Evolutionary conservation across 2,113 vertebrate species (phyloP).

Genomic region (Eubucco bourcierii): DNA sequence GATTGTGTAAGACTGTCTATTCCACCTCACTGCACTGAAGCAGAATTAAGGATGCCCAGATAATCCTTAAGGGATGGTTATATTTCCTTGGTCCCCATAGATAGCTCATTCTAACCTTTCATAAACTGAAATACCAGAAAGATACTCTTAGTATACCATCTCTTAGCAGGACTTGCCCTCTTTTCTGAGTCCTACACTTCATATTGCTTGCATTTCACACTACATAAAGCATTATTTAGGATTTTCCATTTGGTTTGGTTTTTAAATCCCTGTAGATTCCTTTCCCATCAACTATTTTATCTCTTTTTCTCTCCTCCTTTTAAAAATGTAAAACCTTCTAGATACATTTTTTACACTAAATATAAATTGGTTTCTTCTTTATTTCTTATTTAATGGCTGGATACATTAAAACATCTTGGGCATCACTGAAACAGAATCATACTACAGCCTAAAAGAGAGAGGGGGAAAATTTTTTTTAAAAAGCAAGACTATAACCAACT

Average conservation of each 20-base stretch:
- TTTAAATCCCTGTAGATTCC: not conserved
- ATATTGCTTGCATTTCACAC: not conserved
- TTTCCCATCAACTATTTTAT: not conserved
- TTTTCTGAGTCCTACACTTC: not conserved
- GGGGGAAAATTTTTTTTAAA: too few species aligned
- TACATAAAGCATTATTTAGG: not conserved
- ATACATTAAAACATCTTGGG: not conserved
- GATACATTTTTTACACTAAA: fast-evolving
- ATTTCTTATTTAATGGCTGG: not conserved
- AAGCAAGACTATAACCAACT: too few species aligned
- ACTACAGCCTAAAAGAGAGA: not conserved
- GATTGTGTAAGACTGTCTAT: not conserved
- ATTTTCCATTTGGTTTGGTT: fast-evolving
- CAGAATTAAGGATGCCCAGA: not conserved
- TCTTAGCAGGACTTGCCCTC: not conserved
- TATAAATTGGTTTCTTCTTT: not conserved
- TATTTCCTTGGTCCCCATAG: not conserved
- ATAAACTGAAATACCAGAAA: not conserved
- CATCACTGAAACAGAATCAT: not conserved
- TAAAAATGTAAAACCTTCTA: not conserved
- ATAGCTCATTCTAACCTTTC: not conserved
- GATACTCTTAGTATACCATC: not conserved
- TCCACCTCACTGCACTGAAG: not conserved
- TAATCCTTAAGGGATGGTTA: not conserved
- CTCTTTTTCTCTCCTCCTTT: not conserved